Conservation (phyloP, 2,113 vertebrate species). For the Chionodraco myersi region DNA sequence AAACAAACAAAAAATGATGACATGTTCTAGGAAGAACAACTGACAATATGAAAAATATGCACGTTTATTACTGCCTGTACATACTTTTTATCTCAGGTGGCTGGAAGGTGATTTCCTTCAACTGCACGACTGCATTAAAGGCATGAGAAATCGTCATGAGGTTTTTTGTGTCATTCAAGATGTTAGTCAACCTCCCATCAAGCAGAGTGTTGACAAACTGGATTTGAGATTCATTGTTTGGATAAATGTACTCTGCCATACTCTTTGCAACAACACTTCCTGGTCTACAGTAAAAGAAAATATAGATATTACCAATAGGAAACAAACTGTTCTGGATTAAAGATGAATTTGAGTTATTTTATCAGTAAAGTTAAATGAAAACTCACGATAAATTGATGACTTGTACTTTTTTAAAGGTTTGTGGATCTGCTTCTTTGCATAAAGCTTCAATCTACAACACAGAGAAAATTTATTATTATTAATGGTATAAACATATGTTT, state of each 20-base stretch:
- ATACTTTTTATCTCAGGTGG: constrained; percentile 61
- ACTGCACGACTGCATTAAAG: constrained; percentile 42
- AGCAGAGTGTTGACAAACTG: constrained; percentile 74
- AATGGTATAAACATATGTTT: neutral
- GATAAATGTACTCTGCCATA: constrained; percentile 69
- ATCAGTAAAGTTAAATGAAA: neutral
- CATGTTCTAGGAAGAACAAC: neutral
- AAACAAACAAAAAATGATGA: neutral
- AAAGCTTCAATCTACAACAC: constrained; percentile 65
- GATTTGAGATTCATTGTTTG: constrained; percentile 77
- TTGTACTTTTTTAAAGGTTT: constrained; percentile 56
- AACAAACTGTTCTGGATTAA: neutral
- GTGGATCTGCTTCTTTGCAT: constrained; percentile 64
- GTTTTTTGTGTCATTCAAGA: constrained; percentile 60
- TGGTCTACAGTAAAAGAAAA: constrained; percentile 18
- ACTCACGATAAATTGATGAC: constrained; percentile 69
- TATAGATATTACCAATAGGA: constrained; percentile 5
- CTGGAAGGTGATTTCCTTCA: constrained; percentile 37
- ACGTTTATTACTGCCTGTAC: constrained; percentile 2
- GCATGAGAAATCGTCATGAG: constrained; percentile 61
- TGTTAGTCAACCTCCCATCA: constrained; percentile 30
- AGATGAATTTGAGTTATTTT: neutral
- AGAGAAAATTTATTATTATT: neutral
- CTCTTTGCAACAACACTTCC: constrained; percentile 72
- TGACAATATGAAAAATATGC: neutral